Evolutionary conservation across 2,113 vertebrate species (phyloP).

Genomic region (Callocephalon fimbriatum): DNA sequence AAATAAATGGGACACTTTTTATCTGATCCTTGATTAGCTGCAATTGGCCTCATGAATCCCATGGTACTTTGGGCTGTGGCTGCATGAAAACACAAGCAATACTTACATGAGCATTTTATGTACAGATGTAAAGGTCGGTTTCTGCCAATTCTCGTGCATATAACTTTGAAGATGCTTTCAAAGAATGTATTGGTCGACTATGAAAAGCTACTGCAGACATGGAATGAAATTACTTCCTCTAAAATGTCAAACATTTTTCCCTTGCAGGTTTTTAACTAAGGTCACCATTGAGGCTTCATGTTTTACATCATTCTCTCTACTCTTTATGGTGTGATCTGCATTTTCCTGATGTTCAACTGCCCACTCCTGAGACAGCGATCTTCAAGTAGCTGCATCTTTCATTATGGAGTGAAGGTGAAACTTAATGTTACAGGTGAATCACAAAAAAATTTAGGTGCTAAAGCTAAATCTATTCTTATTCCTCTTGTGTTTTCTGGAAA

Average conservation of each 20-base stretch:
- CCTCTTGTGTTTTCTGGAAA: neutral
- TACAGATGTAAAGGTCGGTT: neutral
- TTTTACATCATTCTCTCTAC: neutral
- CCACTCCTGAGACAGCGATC: rapidly evolving
- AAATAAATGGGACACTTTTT: constrained; percentile 9
- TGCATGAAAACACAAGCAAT: neutral
- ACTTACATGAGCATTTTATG: neutral
- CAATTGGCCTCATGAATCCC: neutral
- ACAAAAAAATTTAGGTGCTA: neutral
- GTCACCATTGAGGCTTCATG: neutral
- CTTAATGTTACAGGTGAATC: neutral
- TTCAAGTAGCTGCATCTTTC: neutral
- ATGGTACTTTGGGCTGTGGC: neutral
- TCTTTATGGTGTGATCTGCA: neutral
- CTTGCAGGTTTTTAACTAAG: neutral
- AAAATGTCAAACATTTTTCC: neutral
- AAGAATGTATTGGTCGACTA: neutral
- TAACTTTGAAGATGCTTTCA: neutral
- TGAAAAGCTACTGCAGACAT: neutral
- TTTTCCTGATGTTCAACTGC: neutral
- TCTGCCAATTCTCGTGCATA: neutral
- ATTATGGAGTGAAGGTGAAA: neutral
- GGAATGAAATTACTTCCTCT: neutral
- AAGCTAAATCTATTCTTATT: neutral
- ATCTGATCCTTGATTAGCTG: constrained; percentile 26